A percentile compares a stretch with the other conserved stretches of the same genome.
phyloP scores from a whole-genome alignment of 2,888 invertebrate species.

The Dione vanillae region DNA sequence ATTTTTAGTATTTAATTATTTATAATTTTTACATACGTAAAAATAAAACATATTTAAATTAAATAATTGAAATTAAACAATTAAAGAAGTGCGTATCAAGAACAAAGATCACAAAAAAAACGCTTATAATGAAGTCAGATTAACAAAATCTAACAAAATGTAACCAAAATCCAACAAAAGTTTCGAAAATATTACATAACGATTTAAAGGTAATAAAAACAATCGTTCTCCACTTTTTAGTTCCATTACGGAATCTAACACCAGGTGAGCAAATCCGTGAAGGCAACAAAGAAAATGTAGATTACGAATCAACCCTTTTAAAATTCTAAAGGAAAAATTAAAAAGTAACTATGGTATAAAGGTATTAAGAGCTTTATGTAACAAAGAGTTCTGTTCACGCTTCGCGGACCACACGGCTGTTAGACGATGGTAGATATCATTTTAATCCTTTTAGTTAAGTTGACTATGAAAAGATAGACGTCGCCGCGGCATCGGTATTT shows the following conservation, averaged over 20 bases:
- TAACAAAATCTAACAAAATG: not conserved
- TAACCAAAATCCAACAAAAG: not conserved
- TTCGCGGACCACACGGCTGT: constrained; percentile 80
- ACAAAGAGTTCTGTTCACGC: constrained; percentile 80
- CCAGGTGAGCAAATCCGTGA: constrained; percentile 64
- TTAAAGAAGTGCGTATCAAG: too few relatives aligned
- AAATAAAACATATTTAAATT: too few relatives aligned
- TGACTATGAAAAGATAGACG: constrained; percentile 83
- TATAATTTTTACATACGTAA: too few relatives aligned
- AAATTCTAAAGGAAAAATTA: constrained; percentile 74
- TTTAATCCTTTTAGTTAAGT: constrained; percentile 85
- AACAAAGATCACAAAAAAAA: too few relatives aligned
- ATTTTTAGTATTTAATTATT: too few relatives aligned
- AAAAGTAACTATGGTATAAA: constrained; percentile 81
- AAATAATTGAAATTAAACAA: too few relatives aligned
- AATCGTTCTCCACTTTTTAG: constrained; percentile 46
- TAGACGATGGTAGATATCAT: constrained; percentile 82
- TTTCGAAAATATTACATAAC: constrained; percentile 2
- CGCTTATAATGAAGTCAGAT: not conserved
- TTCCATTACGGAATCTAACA: constrained; percentile 59
- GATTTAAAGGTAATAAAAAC: constrained; percentile 43
- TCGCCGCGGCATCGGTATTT: constrained; percentile 71
- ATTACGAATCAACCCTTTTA: constrained; percentile 80
- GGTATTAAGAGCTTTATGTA: constrained; percentile 83
- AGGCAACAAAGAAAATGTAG: constrained; percentile 66